Base-by-base conservation (phyloP, 1,140 invertebrate species). In the Nephila pilipes region DNA sequence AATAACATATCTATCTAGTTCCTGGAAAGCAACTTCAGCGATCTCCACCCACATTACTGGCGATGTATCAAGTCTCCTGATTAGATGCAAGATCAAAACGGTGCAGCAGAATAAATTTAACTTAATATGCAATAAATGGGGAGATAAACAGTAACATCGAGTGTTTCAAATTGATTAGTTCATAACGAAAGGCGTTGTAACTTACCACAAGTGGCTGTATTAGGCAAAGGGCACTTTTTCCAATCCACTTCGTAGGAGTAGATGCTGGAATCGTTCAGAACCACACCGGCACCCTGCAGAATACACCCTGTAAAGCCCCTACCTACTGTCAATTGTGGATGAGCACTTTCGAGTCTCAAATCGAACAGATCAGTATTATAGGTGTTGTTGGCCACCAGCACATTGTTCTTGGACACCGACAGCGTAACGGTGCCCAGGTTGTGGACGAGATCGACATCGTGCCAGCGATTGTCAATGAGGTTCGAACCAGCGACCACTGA, bases 301-400 rank as follows among this genome's bases (percentile, higher is more conserved):
- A 98, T 96, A 95, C 98, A 98, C 89, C 98, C 98, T 94, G 96
- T 97, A 96, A 98, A 98, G 92, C 97, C 97, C 12, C 91, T 80
- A 46, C 98, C 98, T 91, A 98, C 97, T 93, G 97, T 97, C 94
- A 98, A 95, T 79, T 97, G 96, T 87, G 97, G 96, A 94, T 96
- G 95, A 95, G 96, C 95, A 94, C 96, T 94, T 22, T 89, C 96
- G 92, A 97, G 95, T 93, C 97, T 97, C 69, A 97, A 96, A 60
- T 96, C 96, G 65, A 94, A 94, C 10, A 94, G 36, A 69, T 93
- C 92, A 32, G 63, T 94, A 29, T 98, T 95, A 92, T 97, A 97
- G 1, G 97, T 97, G 32, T 97, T 96, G 95, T 98, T 98, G 22
- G 98, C 97, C 95, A 97, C 96, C 85, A 97, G 95, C 16, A 87